A percentile compares a stretch with the other conserved stretches of the same genome.
These are phyloP conservation scores for Beaufortia kweichowensis DNA, from an alignment of 2,113 vertebrate genomes.

Conservation along the genomic window DNA sequence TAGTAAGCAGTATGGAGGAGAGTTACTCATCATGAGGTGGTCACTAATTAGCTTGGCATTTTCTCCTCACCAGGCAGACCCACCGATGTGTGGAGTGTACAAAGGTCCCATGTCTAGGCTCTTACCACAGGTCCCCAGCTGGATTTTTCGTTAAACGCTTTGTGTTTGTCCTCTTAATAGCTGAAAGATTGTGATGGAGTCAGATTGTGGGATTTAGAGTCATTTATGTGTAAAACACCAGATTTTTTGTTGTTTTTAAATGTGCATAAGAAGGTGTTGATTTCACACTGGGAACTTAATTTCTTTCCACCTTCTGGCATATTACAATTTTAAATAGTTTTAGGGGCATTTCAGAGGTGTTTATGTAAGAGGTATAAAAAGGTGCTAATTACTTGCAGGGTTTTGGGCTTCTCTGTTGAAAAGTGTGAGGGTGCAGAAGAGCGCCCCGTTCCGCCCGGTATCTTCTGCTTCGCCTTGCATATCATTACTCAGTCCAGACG, in stretches of 20 bases:
- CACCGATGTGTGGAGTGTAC: not conserved
- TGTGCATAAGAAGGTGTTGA: constrained; percentile 45
- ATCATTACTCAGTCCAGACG: not conserved
- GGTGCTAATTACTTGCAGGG: constrained; percentile 61
- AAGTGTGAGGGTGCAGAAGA: constrained; percentile 40
- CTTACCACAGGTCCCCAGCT: not conserved
- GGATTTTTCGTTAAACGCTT: constrained; percentile 12
- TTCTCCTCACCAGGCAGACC: not conserved
- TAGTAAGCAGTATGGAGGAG: constrained; percentile 44
- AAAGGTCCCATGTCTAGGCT: not conserved
- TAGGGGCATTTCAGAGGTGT: constrained; percentile 42
- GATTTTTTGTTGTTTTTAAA: not conserved
- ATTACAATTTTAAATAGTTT: constrained; percentile 8
- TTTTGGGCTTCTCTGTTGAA: constrained; percentile 14
- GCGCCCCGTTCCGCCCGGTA: not conserved
- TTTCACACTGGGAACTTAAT: constrained; percentile 48
- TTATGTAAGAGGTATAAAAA: constrained; percentile 59
- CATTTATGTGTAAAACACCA: not conserved
- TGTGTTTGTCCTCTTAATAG: not conserved
- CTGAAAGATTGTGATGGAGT: not conserved
- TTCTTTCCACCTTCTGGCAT: constrained; percentile 8
- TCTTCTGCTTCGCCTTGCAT: not conserved
- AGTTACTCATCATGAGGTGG: constrained; percentile 50
- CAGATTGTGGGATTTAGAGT: not conserved
- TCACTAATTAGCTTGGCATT: constrained; percentile 15